phyloP scores from a whole-genome alignment of 2,797 vertebrate genomes.

The Epinephelus awoara region DNA sequence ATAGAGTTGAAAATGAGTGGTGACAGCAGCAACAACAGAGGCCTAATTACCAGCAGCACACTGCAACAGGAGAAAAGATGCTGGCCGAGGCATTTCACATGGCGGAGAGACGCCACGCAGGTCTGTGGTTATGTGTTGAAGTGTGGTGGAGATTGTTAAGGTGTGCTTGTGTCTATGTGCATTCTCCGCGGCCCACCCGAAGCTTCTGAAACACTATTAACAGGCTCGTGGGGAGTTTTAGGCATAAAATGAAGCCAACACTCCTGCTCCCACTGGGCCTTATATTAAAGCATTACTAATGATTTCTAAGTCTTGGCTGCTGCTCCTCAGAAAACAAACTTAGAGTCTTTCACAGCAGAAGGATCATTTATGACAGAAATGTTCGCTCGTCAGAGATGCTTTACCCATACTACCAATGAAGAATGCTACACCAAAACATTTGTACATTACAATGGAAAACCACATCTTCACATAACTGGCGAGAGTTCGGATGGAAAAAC shows the following conservation, averaged over 20 bases:
- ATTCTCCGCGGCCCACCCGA: slow-evolving; percentile 53
- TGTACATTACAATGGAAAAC: no score
- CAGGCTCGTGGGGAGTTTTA: slow-evolving; percentile 30
- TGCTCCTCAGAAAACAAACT: slow-evolving; percentile 16
- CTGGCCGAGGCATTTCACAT: slow-evolving; percentile 58
- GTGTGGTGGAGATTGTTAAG: slow-evolving; percentile 18
- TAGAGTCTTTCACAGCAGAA: not conserved
- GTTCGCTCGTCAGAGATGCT: not conserved
- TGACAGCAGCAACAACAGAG: slow-evolving; percentile 64
- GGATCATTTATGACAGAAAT: not conserved
- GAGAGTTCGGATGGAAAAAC: no score
- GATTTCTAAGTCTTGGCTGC: slow-evolving; percentile 35
- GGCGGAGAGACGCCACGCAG: slow-evolving; percentile 21
- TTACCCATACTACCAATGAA: not conserved
- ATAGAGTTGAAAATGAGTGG: slow-evolving; percentile 60
- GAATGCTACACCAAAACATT: no score
- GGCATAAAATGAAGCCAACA: slow-evolving; percentile 42
- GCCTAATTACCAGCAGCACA: slow-evolving; percentile 59
- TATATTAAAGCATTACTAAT: slow-evolving; percentile 56
- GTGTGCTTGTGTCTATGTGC: slow-evolving; percentile 34
- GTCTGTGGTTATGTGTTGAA: slow-evolving; percentile 23
- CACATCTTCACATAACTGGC: no score
- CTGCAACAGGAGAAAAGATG: slow-evolving; percentile 58
- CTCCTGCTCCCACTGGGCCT: slow-evolving; percentile 47
- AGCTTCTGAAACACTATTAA: slow-evolving; percentile 50